A percentile compares a stretch with the other conserved stretches of the same genome.
Evolutionary conservation across 2,888 invertebrate genomes (phyloP).

Genomic region (Tolmerus cingulatus): DNA sequence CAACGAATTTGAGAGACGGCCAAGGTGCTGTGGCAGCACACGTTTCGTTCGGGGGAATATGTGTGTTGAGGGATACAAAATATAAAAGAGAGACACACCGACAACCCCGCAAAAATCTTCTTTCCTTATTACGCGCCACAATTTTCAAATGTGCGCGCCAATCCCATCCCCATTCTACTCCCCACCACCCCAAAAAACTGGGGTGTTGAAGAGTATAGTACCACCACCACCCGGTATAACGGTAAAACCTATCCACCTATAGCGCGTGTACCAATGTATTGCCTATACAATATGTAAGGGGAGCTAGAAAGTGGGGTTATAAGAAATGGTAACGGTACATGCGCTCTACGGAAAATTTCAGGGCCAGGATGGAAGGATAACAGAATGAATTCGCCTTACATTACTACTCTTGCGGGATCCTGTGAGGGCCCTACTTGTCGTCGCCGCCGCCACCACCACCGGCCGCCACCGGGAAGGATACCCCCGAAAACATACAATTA

Average conservation of each 20-base stretch:
- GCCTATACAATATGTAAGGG: conserved; percentile 31
- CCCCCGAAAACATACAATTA: conserved; percentile 11
- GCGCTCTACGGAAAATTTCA: conserved; percentile 34
- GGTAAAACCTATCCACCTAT: not conserved
- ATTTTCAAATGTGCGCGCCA: conserved; percentile 14
- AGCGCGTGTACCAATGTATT: not conserved
- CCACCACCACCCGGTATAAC: not conserved
- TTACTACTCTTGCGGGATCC: conserved; percentile 39
- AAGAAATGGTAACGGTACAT: conserved; percentile 41
- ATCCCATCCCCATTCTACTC: not conserved
- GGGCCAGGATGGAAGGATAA: not conserved
- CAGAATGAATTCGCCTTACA: conserved; percentile 47
- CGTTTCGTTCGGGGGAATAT: not conserved
- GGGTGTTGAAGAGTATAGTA: not conserved
- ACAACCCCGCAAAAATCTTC: not conserved
- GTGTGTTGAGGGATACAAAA: not conserved
- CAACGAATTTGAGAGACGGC: conserved; percentile 27
- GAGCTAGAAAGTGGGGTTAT: conserved; percentile 29
- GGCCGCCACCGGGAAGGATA: not conserved
- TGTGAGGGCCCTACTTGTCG: not conserved
- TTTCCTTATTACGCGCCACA: conserved; percentile 39
- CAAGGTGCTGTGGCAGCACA: conserved; percentile 1
- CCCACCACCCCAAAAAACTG: not conserved
- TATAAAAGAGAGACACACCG: not conserved
- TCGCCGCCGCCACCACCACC: not conserved